Evolutionary conservation across 2,797 vertebrate genomes (phyloP).

Genomic region (Anguilla marmorata): DNA sequence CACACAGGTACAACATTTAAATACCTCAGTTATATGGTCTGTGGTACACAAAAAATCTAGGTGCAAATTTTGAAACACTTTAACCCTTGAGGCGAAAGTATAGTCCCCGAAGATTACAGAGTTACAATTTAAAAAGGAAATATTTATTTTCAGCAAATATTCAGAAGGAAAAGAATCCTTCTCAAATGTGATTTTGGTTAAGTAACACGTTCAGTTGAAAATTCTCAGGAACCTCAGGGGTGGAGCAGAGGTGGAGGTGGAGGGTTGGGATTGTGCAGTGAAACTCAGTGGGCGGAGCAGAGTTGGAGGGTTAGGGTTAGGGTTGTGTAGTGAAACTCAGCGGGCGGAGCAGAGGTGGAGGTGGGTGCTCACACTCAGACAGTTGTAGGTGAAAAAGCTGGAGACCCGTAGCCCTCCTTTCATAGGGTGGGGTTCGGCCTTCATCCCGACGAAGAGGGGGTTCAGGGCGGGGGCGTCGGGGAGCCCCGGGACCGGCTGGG

Average conservation of each 20-base stretch:
- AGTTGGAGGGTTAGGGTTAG: too few relatives aligned
- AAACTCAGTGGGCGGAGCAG: too few relatives aligned
- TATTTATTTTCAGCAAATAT: neutral
- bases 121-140: neutral
- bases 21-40: neutral
- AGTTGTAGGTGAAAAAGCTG: conserved; percentile 88
- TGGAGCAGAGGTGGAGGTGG: too few relatives aligned
- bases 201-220: neutral
- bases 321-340: too few relatives aligned
- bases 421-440: conserved; percentile 73
- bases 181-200: neutral
- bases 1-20: conserved; percentile 23
- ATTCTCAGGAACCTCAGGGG: neutral
- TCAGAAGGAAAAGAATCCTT: neutral
- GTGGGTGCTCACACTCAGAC: conserved; percentile 71
- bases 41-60: neutral
- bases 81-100: neutral
- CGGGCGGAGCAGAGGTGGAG: neutral
- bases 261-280: too few relatives aligned
- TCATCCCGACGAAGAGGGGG: conserved; percentile 68
- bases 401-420: conserved; percentile 84
- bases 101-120: neutral
- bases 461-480: conserved; percentile 46
- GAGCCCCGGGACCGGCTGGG: conserved; percentile 59
- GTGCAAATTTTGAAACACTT: neutral